Base-by-base conservation (phyloP, 2,888 invertebrate genomes). In the Laspeyria flexula region DNA sequence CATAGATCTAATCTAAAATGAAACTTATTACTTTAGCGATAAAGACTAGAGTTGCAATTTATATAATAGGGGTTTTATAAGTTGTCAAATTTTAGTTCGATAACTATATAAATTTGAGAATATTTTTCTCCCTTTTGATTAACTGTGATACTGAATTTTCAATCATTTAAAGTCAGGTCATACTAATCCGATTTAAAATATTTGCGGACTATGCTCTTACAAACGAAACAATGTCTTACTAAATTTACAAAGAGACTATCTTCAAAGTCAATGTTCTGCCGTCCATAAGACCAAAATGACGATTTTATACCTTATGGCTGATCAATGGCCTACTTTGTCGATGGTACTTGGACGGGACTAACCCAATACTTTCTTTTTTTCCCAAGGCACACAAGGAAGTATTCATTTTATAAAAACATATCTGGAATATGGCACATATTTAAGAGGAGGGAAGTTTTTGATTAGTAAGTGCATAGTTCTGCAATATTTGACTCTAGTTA, bases 391-490 rank as follows among this genome's bases (percentile, higher is more conserved):
- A 71, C 71, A 52, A 82, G 83, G 69, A 89, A 80, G 65, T 86
- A 88, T 70, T 79, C 83, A 45, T 90, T 90, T 74, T 89, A 89
- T 83, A 91, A 89, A 88, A 90, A 90, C 72, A 63, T 90, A 48
- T 88, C 90, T 38, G 89, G 90, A 46, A 90, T 90, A 73, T 90
- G 90, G 90, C 82, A 90, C 76, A 88, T 90, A 52, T 91, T 91
- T 86, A 89, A 88, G 79, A 82, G 71, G 79, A 86, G 77, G 72
- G 77, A 83, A 34, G 53, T 73, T 3, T 55, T 42, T 73, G 66
- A 54, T 73, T 78, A 83, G 91, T 92, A 87, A 92, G 91, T 90
- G 91, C 91, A 92, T 91, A 86, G 91, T 90, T 91, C 91, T 90
- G 91, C 91, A 90, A 83, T 34, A 25, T 3, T 25, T 6, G 25